Base-by-base conservation (phyloP, 2,888 invertebrate genomes). In the Pyrrhosoma nymphula region DNA sequence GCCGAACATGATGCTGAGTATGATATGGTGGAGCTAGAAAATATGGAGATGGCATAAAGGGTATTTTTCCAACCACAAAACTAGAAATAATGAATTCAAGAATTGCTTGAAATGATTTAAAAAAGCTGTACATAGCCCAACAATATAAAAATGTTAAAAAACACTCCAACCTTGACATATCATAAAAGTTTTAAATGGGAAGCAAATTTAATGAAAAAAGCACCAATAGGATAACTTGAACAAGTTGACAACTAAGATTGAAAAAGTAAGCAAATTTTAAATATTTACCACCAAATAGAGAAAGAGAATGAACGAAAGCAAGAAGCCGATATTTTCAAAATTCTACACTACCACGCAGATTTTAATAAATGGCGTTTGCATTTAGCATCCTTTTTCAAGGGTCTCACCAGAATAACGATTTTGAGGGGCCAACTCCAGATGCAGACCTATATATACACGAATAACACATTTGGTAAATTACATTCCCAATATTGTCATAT, bases 1-100 rank as follows among this genome's bases (percentile, higher is more conserved):
- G 98, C 55, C 98, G 97, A 75, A 99, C 99, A 96, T 98, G 98
- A 97, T 99, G 99, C 96, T 98, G 98, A 14, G 98, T 98, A 96
- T 98, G 97, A 97, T 98, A 99, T 4, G 98, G 98, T 39, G 99
- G 99, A 95, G 99, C 98, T 98, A 98, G 95, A 97, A 96, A 95
- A 95, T 96, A n/a, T 30, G 47, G 8, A 69, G 20, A 93, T 93
- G 69, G 47, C 75, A 69, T 93, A 16, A n/a, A 69, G n/a, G n/a
- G 39, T 12, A 55, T 93, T 30, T 60, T 47, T 93, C 20, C 56
- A 4, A 91, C 23, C 30, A 23, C 56, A 91, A 56, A n/a, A 56
- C 26, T n/a, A 56, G 14, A 89, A 55, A 88, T 20, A 16, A 93
- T 6, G 69, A 93, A 75, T 35, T 47, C 26, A 35, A 55, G 69